These are phyloP conservation scores for Mus minutoides DNA, from an alignment of 2,797 vertebrate species.

Conservation along the genomic window DNA sequence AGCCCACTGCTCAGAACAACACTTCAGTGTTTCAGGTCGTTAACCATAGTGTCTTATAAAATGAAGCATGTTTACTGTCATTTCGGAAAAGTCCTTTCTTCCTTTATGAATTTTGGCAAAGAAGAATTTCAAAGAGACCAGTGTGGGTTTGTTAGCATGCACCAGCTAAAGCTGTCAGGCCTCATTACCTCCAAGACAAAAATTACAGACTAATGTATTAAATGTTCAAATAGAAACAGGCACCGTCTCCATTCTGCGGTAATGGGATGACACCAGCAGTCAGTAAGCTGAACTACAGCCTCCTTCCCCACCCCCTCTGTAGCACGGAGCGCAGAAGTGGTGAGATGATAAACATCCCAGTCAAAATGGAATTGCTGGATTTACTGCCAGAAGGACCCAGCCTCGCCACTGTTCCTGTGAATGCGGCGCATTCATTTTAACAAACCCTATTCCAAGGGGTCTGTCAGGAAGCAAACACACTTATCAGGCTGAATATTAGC, in stretches of 20 bases:
- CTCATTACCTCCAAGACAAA: constrained; percentile 88
- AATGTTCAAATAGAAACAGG: constrained; percentile 73
- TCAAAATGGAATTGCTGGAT: neutral
- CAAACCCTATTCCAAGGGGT: constrained; percentile 63
- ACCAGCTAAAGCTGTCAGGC: constrained; percentile 86
- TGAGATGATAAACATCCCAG: neutral
- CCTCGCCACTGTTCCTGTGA: neutral
- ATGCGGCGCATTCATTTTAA: constrained; percentile 45
- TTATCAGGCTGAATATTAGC: constrained; percentile 67
- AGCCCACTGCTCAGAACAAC: constrained; percentile 72
- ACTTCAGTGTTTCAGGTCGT: constrained; percentile 85
- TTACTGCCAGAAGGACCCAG: constrained; percentile 25
- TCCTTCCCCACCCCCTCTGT: neutral
- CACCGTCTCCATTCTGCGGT: neutral
- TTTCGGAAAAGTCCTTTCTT: constrained; percentile 82
- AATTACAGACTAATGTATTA: constrained; percentile 84
- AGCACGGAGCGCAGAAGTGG: neutral
- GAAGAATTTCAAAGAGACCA: constrained; percentile 86
- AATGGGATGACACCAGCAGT: constrained; percentile 81
- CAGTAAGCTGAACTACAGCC: constrained; percentile 72
- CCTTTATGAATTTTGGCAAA: constrained; percentile 86
- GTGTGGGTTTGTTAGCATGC: constrained; percentile 83
- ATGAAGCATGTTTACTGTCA: constrained; percentile 84
- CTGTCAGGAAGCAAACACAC: constrained; percentile 45
- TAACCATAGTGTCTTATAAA: constrained; percentile 85